Conservation (phyloP, 2,888 invertebrate genomes). For the Epinotia bilunana region DNA sequence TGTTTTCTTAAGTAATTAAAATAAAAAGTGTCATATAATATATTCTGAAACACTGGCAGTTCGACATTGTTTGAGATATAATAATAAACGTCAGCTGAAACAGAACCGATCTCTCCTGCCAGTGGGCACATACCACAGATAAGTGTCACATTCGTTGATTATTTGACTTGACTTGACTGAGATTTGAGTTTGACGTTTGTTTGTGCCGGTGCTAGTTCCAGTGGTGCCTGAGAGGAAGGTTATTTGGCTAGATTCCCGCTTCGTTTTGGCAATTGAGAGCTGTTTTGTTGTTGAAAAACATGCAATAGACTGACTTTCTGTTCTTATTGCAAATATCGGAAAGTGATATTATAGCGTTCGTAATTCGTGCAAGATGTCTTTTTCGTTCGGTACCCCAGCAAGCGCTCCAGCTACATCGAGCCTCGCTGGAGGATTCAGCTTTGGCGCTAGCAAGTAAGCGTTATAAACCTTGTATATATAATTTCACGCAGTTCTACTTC, state of each 20-base stretch:
- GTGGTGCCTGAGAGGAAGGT: too few relatives aligned
- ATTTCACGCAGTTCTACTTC: background rate
- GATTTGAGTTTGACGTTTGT: too few relatives aligned
- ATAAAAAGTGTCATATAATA: too few relatives aligned
- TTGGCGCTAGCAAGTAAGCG: constrained; percentile 79
- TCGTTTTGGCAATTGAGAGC: background rate
- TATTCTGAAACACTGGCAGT: too few relatives aligned
- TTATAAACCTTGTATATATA: constrained; percentile 35
- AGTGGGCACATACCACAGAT: too few relatives aligned
- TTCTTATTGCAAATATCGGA: background rate
- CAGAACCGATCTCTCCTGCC: too few relatives aligned
- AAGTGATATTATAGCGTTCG: background rate
- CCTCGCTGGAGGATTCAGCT: constrained; percentile 73
- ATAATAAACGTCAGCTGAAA: too few relatives aligned
- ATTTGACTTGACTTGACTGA: background rate
- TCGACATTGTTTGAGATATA: too few relatives aligned
- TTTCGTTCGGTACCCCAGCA: constrained; percentile 78
- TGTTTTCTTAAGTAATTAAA: background rate
- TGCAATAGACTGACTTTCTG: background rate
- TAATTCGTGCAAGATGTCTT: constrained; percentile 63
- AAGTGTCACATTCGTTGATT: too few relatives aligned
- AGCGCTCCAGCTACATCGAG: constrained; percentile 78
- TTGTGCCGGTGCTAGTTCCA: background rate
- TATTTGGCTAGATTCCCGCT: too few relatives aligned
- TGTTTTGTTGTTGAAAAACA: background rate